phyloP scores from a whole-genome alignment of 2,113 vertebrate species.

The Rhea americana region DNA sequence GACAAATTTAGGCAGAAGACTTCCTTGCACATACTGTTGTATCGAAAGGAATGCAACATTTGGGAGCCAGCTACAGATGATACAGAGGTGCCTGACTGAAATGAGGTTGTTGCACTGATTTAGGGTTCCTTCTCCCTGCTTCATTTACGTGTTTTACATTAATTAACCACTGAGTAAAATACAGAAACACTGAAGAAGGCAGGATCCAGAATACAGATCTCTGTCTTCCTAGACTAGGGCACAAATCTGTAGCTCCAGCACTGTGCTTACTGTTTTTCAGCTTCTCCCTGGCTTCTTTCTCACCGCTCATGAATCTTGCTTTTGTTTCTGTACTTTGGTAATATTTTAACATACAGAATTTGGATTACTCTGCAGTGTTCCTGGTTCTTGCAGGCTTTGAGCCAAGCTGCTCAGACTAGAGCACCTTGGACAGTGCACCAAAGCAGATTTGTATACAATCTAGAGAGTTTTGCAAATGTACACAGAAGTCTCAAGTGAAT shows the following conservation, averaged over 20 bases:
- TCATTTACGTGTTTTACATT: not conserved
- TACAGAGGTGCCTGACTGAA: not conserved
- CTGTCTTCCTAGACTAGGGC: not conserved
- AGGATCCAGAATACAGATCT: not conserved
- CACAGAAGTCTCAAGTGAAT: not conserved
- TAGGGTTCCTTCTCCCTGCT: not conserved
- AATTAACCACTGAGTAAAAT: not conserved
- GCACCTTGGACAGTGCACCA: rapidly evolving
- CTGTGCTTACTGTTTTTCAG: not conserved
- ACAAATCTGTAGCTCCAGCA: not conserved
- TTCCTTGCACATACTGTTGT: not conserved
- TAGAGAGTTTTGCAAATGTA: not conserved
- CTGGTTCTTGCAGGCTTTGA: not conserved
- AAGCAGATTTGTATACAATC: not conserved
- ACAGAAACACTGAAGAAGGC: not conserved
- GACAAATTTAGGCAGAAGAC: not conserved
- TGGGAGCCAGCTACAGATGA: too few species aligned
- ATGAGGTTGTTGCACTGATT: not conserved
- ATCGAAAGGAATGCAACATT: too few species aligned
- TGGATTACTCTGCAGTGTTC: not conserved
- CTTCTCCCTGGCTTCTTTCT: not conserved
- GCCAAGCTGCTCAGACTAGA: not conserved
- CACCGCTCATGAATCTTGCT: not conserved
- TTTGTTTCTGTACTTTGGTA: not conserved
- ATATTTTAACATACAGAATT: not conserved